Evolutionary conservation across 1,140 invertebrate species (phyloP), one percentile per base, ranked within the genome.

Genomic region (Sycophaga agraensis): DNA sequence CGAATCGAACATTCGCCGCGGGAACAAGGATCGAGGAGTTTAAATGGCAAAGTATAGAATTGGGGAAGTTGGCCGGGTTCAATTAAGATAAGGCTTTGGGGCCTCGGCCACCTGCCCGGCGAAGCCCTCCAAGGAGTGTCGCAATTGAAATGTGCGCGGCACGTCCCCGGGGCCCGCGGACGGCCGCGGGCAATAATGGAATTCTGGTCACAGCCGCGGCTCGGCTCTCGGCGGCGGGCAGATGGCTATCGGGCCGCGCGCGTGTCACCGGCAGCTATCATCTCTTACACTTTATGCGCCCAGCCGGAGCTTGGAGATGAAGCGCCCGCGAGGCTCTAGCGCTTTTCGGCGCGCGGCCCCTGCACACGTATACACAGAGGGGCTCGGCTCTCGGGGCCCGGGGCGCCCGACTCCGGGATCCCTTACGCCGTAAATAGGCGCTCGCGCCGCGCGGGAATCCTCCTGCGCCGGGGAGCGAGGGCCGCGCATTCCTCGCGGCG

Each of bases 151-250:
- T 19, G 4, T 19, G 6, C 16, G 6, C 4, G 17, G 4, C 39
- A 11, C 4, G 39, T 42, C 11, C 16, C 39, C 16, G 39, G 39
- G 16, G 39, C 21, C 21, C 16, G 6, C 39, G 2, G 9, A 11
- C 1, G 21, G 4, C 7, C 39, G 17, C 16, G 8, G 35, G 14
- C 35, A 66, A 63, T 74, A 76, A 77, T 77, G 70, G 68, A 73
- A 77, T 77, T 77, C 75, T 68, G 72, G 73, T 77, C 74, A 76
- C 59, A 43, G 40, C 70, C 68, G 55, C n/a, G n/a, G n/a, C n/a
- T n/a, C 26, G 35, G 21, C 28, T 28, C 16, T 8, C 17, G 26
- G 19, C 17, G 24, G 12, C 21, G 57, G 49, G 17, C 31, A 35
- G 37, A 45, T 24, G 46, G 0, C 24, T 49, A 50, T 50, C 48